Conservation (phyloP, 2,888 invertebrate species). For the Parnassius apollo region DNA sequence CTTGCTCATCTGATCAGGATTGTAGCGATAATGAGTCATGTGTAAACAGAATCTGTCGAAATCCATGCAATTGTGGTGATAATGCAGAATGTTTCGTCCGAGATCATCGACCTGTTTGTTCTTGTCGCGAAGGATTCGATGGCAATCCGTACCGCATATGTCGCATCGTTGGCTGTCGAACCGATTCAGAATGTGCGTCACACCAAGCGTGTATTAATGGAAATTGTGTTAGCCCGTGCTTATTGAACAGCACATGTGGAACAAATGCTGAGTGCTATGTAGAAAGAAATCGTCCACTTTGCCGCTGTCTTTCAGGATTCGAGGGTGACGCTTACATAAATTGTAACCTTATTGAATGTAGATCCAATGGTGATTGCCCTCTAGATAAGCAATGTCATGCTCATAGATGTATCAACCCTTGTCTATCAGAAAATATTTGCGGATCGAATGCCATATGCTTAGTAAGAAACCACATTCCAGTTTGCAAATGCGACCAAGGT, state of each 20-base stretch:
- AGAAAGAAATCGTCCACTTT: conserved; percentile 86
- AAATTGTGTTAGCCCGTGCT: conserved; percentile 92
- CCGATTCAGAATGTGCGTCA: conserved; percentile 91
- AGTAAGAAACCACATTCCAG: conserved; percentile 89
- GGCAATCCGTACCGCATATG: conserved; percentile 93
- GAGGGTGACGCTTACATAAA: conserved; percentile 88
- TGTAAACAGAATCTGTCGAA: conserved; percentile 91
- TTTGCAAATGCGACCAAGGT: conserved; percentile 91
- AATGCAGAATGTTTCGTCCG: conserved; percentile 91
- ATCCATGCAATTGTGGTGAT: conserved; percentile 93
- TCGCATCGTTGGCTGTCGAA: conserved; percentile 89
- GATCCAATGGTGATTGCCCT: conserved; percentile 93
- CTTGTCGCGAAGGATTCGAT: conserved; percentile 90
- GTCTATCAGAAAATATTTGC: conserved; percentile 88
- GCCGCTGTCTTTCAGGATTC: conserved; percentile 90
- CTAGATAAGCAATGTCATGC: conserved; percentile 91
- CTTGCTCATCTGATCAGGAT: conserved; percentile 90
- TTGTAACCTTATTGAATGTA: conserved; percentile 90
- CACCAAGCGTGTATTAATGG: conserved; percentile 92
- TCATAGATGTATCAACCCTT: conserved; percentile 92
- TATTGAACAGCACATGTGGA: conserved; percentile 89
- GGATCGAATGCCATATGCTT: conserved; percentile 89
- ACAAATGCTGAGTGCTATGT: conserved; percentile 91
- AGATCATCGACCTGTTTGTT: conserved; percentile 92
- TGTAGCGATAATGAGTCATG: conserved; percentile 91